Evolutionary conservation across 2,113 vertebrate genomes (phyloP), one percentile per base, ranked within the genome.

Genomic region (Apeltes quadracus): DNA sequence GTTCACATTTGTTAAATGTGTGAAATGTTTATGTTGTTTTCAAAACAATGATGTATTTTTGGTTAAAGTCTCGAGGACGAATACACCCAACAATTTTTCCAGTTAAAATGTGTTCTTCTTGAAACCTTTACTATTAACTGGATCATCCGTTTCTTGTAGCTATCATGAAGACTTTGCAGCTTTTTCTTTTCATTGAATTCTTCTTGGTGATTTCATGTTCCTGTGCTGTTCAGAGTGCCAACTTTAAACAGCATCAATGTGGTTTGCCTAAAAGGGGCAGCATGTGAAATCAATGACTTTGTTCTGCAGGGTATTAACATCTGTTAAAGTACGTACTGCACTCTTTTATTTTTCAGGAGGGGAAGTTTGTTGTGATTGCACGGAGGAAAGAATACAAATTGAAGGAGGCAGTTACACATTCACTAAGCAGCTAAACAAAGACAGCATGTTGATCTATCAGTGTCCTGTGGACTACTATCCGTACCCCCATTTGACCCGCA

Each of bases 381-480:
- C 74, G 2, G 22, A 46, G 3, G 4, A 23, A 0, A 41, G 65
- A 1, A 9, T 94, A 6, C 0, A 62, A 4, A 91, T 93, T 0
- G 0, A 3, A 5, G 82, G 76, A 25, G 92, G 88, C 6, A 0
- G 27, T 29, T 93, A 82, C 74, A 83, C 39, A 2, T 53, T 93
- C 41, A 85, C 82, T 15, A 79, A 84, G 1, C 20, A 79, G 14
- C 39, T 87, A 55, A 0, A 20, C 0, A 4, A 0, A 2, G 53
- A 38, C 63, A 92, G 89, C 66, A 1, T 61, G 27, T 13, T 94
- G 73, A 22, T 75, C 57, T 94, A 93, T 65, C 22, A 14, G 0
- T 94, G 93, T 67, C 29, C 50, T 0, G 58, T 84, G 7, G 71
- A 51, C 12, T 85, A 71, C 61, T 93, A 91, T 53, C 88, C 93